Base-by-base conservation (phyloP, 2,888 invertebrate species). In the Sturmia bella region DNA sequence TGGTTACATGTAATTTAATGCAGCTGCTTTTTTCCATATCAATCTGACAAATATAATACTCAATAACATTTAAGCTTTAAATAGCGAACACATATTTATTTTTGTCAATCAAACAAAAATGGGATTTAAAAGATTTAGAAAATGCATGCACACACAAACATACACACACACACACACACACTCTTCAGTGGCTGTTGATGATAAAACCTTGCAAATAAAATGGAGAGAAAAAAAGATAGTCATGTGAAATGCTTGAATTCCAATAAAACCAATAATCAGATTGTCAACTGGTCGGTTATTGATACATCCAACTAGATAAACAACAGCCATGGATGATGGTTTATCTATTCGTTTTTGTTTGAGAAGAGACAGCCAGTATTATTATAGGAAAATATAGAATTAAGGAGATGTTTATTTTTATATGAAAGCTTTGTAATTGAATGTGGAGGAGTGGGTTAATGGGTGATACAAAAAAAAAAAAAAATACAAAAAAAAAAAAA, bases 71-170 rank as follows among this genome's bases (percentile, higher is more conserved):
- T 50, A 63, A 69, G 43, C 64, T 64, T 70, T 24, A 24, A 68
- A 39, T 12, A 50, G 61, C 39, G 69, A 27, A 45, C 15, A 37
- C 43, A 48, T 76, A 63, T 48, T 54, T 56, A 50, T 66, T 59
- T 43, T 24, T 82, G 54, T 61, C 54, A 27, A 59, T 66, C 41
- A 59, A 64, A 82, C 59, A 82, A 66, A 78, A 70, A 66, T 32
- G 24, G 66, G 66, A 82, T 82, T 82, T 70, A 59, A 57, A 48
- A 70, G 78, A 75, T 78, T 82, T 75, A 66, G 61, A 74, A 82
- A 82, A 82, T 70, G 19, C 54, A 70, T 61, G 78, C 69, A 70
- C 70, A 75, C 64, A 75, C 78, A 74, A n/a, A n/a, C 54, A 70
- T 61, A 74, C 69, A 70, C 70, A 75, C 64, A 75, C 78, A 74